phyloP scores from a whole-genome alignment of 2,888 invertebrate genomes.

The Megaustenia siamemsis region DNA sequence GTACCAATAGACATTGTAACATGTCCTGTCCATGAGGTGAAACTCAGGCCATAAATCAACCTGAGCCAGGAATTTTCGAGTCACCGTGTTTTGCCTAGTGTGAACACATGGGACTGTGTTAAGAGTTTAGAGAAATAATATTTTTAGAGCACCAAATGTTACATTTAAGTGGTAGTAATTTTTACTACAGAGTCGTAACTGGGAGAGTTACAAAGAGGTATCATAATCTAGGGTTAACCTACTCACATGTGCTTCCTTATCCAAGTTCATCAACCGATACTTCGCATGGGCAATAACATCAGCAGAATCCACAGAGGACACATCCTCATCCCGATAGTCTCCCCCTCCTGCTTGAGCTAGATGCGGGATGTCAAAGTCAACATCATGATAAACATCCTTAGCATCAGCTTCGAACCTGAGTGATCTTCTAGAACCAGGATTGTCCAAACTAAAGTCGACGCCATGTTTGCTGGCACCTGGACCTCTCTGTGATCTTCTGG shows the following conservation, averaged over 20 bases:
- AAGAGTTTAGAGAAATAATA: too few relatives aligned
- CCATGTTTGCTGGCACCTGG: constrained; percentile 4
- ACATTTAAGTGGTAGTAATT: too few relatives aligned
- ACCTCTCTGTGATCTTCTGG: constrained; percentile 18
- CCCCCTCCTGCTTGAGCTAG: constrained; percentile 55
- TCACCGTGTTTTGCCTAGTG: too few relatives aligned
- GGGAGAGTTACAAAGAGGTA: too few relatives aligned
- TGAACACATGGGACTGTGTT: too few relatives aligned
- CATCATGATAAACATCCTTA: constrained; percentile 65
- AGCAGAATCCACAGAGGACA: constrained; percentile 68
- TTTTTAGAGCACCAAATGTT: too few relatives aligned
- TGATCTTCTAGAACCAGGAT: constrained; percentile 40
- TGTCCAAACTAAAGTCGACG: constrained; percentile 28
- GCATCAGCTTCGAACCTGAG: constrained; percentile 53
- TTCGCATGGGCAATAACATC: constrained; percentile 76
- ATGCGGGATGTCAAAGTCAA: constrained; percentile 65
- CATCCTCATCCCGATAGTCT: constrained; percentile 65
- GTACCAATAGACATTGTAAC: too few relatives aligned
- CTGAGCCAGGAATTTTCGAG: too few relatives aligned
- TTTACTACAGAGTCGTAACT: too few relatives aligned
- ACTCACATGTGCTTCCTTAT: constrained; percentile 76
- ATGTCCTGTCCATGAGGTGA: too few relatives aligned
- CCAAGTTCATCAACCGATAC: constrained; percentile 74
- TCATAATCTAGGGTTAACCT: too few relatives aligned
- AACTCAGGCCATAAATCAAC: too few relatives aligned